Percentiles rank a stretch among this genome's conserved stretches.
Conservation (phyloP, 2,797 vertebrate genomes). For the Cuculus canorus region DNA sequence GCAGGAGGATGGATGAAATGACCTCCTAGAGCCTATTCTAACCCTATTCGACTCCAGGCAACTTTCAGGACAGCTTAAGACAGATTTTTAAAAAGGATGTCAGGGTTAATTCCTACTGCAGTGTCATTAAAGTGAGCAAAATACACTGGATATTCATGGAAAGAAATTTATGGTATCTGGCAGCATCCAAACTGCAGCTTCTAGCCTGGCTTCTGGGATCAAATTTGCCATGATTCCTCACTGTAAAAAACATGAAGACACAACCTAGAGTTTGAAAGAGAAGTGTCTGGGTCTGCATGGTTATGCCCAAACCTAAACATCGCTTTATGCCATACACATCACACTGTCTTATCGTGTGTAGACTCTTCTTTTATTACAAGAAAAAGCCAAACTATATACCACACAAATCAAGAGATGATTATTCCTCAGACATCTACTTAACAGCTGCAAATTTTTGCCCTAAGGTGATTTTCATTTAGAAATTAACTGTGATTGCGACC, state of each 20-base stretch:
- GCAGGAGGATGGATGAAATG: neutral
- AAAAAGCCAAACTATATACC: neutral
- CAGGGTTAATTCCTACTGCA: neutral
- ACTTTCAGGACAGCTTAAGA: neutral
- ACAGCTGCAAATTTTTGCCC: neutral
- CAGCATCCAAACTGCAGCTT: neutral
- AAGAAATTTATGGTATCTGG: neutral
- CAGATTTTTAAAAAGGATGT: neutral
- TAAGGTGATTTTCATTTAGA: neutral
- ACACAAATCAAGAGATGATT: neutral
- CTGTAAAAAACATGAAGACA: neutral
- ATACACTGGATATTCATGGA: neutral
- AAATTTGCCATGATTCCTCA: neutral
- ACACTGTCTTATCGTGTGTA: neutral
- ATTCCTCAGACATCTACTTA: neutral
- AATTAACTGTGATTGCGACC: neutral
- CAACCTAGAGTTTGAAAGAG: neutral
- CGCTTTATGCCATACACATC: fast-evolving
- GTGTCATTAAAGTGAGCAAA: neutral
- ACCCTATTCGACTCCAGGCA: neutral
- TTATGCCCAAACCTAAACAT: neutral
- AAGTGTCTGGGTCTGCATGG: neutral
- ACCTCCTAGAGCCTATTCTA: neutral
- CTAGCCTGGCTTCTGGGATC: neutral
- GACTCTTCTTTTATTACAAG: neutral